A percentile compares a stretch with the other conserved stretches of the same genome.
phyloP scores from a whole-genome alignment of 2,797 vertebrate genomes.

The Notamacropus eugenii region DNA sequence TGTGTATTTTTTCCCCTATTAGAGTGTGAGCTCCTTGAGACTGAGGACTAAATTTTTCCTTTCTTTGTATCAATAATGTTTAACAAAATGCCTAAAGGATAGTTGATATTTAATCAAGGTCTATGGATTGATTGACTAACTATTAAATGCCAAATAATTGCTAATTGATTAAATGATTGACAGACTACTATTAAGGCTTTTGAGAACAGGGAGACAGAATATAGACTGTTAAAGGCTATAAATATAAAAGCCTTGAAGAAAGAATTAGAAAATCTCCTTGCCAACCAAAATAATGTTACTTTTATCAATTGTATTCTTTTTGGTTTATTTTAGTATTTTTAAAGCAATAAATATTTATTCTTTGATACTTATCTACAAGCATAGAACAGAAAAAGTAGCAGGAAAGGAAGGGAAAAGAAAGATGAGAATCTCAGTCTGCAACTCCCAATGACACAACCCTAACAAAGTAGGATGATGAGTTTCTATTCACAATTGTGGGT shows the following conservation, averaged over 20 bases:
- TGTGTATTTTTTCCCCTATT: too few species aligned
- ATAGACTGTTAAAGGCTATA: neutral
- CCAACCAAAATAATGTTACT: neutral
- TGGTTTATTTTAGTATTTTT: conserved; percentile 55
- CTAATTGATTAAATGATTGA: too few species aligned
- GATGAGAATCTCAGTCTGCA: conserved; percentile 72
- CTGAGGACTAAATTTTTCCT: too few species aligned
- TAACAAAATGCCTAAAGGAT: too few species aligned
- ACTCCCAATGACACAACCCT: conserved; percentile 75
- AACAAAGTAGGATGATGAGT: conserved; percentile 73
- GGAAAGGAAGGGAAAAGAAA: conserved; percentile 25
- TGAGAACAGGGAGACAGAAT: too few species aligned
- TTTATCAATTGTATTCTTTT: neutral
- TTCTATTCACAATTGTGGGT: neutral
- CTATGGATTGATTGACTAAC: too few species aligned
- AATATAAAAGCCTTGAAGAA: neutral
- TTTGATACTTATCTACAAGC: conserved; percentile 80
- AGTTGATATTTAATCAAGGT: too few species aligned
- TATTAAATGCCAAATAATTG: too few species aligned
- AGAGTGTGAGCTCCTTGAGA: too few species aligned
- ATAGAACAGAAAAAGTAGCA: conserved; percentile 80
- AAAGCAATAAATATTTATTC: conserved; percentile 88
- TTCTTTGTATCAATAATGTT: too few species aligned
- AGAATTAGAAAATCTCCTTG: neutral
- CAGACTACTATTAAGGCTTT: too few species aligned